A percentile compares a stretch with the other conserved stretches of the same genome.
Evolutionary conservation across 2,797 vertebrate genomes (phyloP).

Genomic region (Odontamblyopus rebecca): DNA sequence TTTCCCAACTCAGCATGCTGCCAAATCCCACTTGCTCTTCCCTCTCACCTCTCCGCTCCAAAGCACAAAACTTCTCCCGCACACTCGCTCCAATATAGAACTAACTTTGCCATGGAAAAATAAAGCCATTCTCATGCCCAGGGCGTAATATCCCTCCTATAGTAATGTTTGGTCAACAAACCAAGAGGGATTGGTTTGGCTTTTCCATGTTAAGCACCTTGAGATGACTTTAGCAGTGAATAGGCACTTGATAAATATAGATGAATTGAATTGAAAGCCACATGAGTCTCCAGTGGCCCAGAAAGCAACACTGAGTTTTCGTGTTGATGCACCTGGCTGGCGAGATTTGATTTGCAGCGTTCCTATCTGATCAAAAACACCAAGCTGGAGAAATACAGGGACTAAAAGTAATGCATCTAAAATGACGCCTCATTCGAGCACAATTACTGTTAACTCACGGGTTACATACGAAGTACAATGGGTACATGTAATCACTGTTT

Average conservation of each 20-base stretch:
- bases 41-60: slow-evolving; percentile 14
- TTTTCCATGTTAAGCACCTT: slow-evolving; percentile 16
- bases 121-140: slow-evolving; percentile 11
- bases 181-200: slow-evolving; percentile 8
- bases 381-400: neutral
- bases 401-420: neutral
- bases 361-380: slow-evolving; percentile 12
- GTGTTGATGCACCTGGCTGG: slow-evolving; percentile 10
- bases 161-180: slow-evolving; percentile 16
- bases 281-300: slow-evolving; percentile 5
- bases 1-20: slow-evolving; percentile 59
- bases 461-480: neutral
- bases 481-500: neutral
- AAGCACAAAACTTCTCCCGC: slow-evolving; percentile 26
- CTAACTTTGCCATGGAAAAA: slow-evolving; percentile 15
- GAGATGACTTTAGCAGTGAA: slow-evolving; percentile 8
- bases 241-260: slow-evolving; percentile 15
- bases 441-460: neutral
- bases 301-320: slow-evolving; percentile 3
- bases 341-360: neutral
- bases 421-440: neutral
- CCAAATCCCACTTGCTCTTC: slow-evolving; percentile 19
- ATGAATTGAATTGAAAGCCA: slow-evolving; percentile 15
- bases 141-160: neutral
- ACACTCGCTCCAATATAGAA: slow-evolving; percentile 9